Percentiles rank a stretch among this genome's conserved stretches.
Conservation (phyloP, 2,113 vertebrate species). For the Arvicanthis niloticus region DNA sequence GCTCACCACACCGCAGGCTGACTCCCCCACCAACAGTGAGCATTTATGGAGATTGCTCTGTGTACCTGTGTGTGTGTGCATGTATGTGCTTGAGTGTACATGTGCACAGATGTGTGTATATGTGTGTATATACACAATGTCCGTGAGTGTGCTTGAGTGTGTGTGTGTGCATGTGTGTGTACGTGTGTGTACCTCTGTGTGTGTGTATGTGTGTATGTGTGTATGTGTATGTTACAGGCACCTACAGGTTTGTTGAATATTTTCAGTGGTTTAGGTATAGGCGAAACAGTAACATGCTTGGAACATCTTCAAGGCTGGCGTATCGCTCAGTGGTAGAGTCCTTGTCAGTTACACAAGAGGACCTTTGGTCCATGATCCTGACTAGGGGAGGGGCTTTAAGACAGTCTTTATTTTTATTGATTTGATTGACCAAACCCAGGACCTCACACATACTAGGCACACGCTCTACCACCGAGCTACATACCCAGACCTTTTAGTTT, state of each 20-base stretch:
- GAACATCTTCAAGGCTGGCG: not conserved
- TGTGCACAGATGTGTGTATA: too few species aligned
- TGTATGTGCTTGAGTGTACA: rapidly evolving
- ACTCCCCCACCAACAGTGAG: rapidly evolving
- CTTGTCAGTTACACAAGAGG: not conserved
- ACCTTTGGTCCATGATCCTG: not conserved
- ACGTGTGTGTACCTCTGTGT: too few species aligned
- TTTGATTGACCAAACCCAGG: not conserved
- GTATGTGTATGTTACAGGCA: rapidly evolving
- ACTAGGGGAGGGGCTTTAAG: not conserved
- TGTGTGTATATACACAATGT: not conserved
- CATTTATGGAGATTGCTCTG: rapidly evolving
- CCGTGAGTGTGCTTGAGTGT: too few species aligned
- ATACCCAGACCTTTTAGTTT: not conserved
- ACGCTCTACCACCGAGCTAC: too few species aligned
- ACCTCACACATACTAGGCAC: not conserved
- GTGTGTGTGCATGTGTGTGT: not conserved
- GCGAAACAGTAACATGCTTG: not conserved
- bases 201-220: too few species aligned
- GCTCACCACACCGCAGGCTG: not conserved
- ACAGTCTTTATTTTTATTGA: not conserved
- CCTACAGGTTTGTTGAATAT: not conserved
- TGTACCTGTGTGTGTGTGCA: not conserved
- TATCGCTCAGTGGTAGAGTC: not conserved
- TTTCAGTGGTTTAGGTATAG: not conserved